Evolutionary conservation across 64 coral and sea anemone species (phyloP).

Genomic region (Astreopora myriophthalma): DNA sequence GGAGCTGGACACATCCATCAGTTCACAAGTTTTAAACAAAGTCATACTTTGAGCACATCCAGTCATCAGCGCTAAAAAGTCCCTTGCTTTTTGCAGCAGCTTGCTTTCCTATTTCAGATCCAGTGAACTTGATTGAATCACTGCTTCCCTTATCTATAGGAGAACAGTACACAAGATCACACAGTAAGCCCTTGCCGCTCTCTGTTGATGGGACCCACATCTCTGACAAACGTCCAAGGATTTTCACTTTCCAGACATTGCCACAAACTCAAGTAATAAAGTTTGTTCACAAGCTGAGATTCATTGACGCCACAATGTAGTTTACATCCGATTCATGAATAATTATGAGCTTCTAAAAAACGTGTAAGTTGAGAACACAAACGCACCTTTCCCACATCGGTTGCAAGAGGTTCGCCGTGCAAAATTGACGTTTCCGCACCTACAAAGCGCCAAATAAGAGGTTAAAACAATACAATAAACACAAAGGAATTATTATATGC

Average conservation of each 20-base stretch:
- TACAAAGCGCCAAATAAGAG: conserved; percentile 34
- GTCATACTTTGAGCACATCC: conserved; percentile 95
- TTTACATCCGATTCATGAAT: not conserved
- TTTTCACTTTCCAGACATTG: not conserved
- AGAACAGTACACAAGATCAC: not conserved
- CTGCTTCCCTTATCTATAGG: conserved; percentile 65
- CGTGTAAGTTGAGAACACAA: not conserved
- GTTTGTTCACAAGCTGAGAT: not conserved
- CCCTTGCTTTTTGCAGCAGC: conserved; percentile 94
- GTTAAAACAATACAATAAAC: not conserved
- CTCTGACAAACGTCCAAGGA: not conserved
- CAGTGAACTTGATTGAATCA: conserved; percentile 84
- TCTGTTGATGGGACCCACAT: not conserved
- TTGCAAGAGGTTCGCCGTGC: conserved; percentile 94
- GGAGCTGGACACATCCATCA: too few species aligned
- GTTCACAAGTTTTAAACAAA: not conserved
- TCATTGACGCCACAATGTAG: not conserved
- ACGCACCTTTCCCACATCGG: conserved; percentile 77
- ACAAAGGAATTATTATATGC: not conserved
- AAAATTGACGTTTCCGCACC: conserved; percentile 98
- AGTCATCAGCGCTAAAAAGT: conserved; percentile 98
- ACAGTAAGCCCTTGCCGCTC: not conserved
- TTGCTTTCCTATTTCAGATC: conserved; percentile 87
- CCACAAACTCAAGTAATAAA: not conserved
- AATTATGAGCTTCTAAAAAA: not conserved